Conservation (phyloP, 2,888 invertebrate species). For the Vandiemenella viatica region DNA sequence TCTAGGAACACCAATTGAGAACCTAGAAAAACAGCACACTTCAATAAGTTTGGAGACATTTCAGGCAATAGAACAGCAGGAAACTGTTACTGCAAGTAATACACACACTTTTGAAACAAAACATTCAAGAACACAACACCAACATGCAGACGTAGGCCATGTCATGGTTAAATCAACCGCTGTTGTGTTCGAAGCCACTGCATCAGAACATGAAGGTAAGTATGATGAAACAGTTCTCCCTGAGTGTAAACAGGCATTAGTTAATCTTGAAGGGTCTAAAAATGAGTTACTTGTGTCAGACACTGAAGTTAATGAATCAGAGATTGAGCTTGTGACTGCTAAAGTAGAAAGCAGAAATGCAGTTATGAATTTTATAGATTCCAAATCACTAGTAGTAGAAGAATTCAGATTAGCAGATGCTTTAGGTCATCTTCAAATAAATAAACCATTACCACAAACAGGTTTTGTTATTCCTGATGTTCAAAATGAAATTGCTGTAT, state of each 20-base stretch:
- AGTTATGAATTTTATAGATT: slow-evolving; percentile 7
- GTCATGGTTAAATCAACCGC: too few species aligned
- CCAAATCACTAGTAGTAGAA: slow-evolving; percentile 15
- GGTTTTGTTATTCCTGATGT: slow-evolving; percentile 12
- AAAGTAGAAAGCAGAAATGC: slow-evolving; percentile 3
- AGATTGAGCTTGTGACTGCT: slow-evolving; percentile 8
- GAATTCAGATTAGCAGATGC: slow-evolving; percentile 22
- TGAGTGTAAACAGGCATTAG: slow-evolving; percentile 9
- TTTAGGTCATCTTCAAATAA: slow-evolving; percentile 11
- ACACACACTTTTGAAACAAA: too few species aligned
- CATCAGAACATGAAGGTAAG: slow-evolving; percentile 15
- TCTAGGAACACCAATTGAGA: slow-evolving; percentile 10
- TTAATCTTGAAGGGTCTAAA: slow-evolving; percentile 14
- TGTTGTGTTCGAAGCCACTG: slow-evolving; percentile 11
- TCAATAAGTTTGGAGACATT: slow-evolving; percentile 14
- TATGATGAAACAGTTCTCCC: slow-evolving; percentile 9
- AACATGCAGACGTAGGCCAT: slow-evolving; percentile 12
- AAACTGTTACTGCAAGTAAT: slow-evolving; percentile 11
- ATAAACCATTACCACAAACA: slow-evolving; percentile 10
- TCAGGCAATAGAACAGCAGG: slow-evolving; percentile 13
- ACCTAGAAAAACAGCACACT: slow-evolving; percentile 12
- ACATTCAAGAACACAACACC: slow-evolving; percentile 5
- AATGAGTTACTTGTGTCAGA: slow-evolving; percentile 15
- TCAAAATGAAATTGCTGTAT: slow-evolving; percentile 15
- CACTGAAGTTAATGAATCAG: slow-evolving; percentile 12